These are phyloP conservation scores for Hyppa rectilinea DNA, from an alignment of 2,888 invertebrate genomes.

Conservation along the genomic window DNA sequence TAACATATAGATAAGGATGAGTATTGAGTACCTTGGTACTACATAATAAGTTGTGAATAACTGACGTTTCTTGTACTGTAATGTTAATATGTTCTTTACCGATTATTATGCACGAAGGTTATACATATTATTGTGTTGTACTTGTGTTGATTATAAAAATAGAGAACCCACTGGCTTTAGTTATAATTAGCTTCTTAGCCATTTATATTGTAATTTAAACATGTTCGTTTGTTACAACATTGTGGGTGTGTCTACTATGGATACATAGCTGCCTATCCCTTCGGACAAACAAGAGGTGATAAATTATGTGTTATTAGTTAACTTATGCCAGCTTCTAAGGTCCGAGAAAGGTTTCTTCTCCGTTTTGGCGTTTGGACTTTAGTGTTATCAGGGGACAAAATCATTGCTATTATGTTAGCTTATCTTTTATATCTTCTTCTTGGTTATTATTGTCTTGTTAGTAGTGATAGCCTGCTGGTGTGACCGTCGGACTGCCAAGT, in stretches of 20 bases:
- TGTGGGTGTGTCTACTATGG: no score
- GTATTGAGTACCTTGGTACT: not conserved
- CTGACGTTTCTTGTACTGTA: not conserved
- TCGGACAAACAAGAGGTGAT: no score
- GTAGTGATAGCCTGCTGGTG: no score
- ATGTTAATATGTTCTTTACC: not conserved
- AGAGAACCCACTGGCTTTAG: not conserved
- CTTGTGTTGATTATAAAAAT: not conserved
- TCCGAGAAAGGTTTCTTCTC: not conserved
- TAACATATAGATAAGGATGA: slow-evolving; percentile 18
- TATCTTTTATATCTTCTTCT: not conserved
- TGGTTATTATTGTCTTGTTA: no score
- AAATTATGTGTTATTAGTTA: no score
- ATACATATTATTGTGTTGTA: slow-evolving; percentile 2
- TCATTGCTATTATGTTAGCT: not conserved
- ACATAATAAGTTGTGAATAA: not conserved
- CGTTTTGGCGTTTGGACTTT: not conserved
- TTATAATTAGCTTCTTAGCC: not conserved
- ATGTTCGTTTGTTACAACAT: no score
- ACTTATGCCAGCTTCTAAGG: not conserved
- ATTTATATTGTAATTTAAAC: not conserved
- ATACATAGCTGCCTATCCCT: no score
- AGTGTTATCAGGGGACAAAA: not conserved
- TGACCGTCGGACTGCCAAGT: no score
- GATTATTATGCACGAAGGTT: slow-evolving; percentile 5